These are phyloP conservation scores for Rhagium mordax DNA, from an alignment of 2,888 invertebrate genomes.

Conservation along the genomic window DNA sequence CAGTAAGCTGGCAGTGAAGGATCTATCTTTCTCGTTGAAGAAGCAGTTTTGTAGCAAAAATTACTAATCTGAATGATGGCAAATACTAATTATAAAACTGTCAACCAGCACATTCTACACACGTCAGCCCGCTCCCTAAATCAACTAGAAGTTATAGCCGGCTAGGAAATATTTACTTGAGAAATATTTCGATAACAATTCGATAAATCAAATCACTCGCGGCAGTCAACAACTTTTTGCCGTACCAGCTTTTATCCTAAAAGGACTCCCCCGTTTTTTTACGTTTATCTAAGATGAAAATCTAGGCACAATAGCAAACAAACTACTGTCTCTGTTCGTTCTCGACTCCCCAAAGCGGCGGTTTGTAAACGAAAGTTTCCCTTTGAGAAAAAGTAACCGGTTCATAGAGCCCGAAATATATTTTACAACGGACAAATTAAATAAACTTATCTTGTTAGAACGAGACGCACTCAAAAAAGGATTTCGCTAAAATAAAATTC, in stretches of 20 bases:
- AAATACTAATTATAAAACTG: too few species aligned
- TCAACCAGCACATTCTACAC: too few species aligned
- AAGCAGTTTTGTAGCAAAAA: too few species aligned
- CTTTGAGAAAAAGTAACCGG: neutral
- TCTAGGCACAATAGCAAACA: constrained; percentile 20
- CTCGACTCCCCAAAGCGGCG: neutral
- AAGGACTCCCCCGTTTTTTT: constrained; percentile 12
- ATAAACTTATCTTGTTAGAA: constrained; percentile 21
- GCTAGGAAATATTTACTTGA: constrained; percentile 11
- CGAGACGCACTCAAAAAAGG: neutral
- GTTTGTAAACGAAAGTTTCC: neutral
- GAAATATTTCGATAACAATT: constrained; percentile 19
- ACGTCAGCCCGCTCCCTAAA: neutral
- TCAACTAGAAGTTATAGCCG: neutral
- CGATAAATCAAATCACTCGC: constrained; percentile 18
- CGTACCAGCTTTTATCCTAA: constrained; percentile 2
- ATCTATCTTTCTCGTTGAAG: too few species aligned
- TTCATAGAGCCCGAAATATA: neutral
- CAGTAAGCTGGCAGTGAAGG: too few species aligned
- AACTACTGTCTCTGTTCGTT: neutral
- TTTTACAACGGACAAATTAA: constrained; percentile 1
- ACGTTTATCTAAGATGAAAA: constrained; percentile 4
- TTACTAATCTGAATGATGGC: too few species aligned
- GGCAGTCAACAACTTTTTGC: constrained; percentile 24
- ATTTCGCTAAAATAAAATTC: neutral